phyloP scores from a whole-genome alignment of 2,797 vertebrate genomes.

The Huso huso region DNA sequence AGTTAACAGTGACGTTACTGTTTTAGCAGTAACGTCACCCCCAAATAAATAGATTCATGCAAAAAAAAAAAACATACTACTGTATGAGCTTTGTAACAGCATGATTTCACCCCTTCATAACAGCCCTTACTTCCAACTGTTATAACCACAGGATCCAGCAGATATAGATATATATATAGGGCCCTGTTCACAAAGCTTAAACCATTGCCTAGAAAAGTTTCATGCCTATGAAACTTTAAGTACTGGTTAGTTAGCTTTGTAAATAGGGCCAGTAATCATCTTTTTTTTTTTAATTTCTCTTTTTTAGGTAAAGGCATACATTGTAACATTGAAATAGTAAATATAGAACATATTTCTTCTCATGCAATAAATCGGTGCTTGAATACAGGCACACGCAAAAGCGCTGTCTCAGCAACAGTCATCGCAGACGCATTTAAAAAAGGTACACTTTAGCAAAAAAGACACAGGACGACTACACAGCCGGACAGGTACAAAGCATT shows the following conservation, averaged over 20 bases:
- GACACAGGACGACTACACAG: slow-evolving; percentile 53
- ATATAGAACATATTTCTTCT: slow-evolving; percentile 53
- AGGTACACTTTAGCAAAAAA: slow-evolving; percentile 37
- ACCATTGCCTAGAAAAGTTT: too few relatives aligned
- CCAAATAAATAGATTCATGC: too few relatives aligned
- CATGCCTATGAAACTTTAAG: slow-evolving; percentile 23
- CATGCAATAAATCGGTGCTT: slow-evolving; percentile 63
- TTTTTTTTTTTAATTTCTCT: slow-evolving; percentile 8
- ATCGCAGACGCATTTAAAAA: slow-evolving; percentile 18
- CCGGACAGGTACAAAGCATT: slow-evolving; percentile 37
- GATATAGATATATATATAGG: too few relatives aligned
- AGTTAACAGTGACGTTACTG: too few relatives aligned
- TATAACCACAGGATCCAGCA: too few relatives aligned
- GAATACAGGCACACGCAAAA: slow-evolving; percentile 51
- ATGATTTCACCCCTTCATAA: too few relatives aligned
- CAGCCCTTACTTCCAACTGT: too few relatives aligned
- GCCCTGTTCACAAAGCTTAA: too few relatives aligned
- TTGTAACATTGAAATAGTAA: slow-evolving; percentile 39
- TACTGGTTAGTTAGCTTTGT: slow-evolving; percentile 18
- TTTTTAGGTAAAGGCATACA: slow-evolving; percentile 40
- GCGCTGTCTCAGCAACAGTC: slow-evolving; percentile 27
- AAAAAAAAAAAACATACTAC: too few relatives aligned
- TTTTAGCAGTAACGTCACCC: too few relatives aligned
- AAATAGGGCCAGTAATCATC: too few relatives aligned
- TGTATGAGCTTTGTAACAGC: too few relatives aligned